Percentiles rank a stretch among this genome's conserved stretches.
Evolutionary conservation across 2,888 invertebrate genomes (phyloP).

Genomic region (Chalcis sispes): DNA sequence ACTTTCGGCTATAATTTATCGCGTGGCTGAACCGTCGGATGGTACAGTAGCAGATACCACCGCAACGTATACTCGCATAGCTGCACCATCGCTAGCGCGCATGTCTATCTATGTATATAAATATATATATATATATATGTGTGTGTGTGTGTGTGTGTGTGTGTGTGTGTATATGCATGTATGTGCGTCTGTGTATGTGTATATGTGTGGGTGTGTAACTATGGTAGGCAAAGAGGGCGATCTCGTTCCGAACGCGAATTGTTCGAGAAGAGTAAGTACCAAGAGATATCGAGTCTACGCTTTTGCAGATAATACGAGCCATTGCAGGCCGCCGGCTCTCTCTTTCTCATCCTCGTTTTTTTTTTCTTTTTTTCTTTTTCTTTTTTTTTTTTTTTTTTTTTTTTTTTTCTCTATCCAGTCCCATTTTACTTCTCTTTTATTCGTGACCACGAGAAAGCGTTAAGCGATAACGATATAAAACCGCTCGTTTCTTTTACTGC

Average conservation of each 20-base stretch:
- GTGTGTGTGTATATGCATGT: background rate
- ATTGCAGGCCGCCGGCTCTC: conserved; percentile 47
- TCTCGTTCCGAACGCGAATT: conserved; percentile 50
- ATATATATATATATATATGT: background rate
- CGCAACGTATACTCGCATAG: no score
- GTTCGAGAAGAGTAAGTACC: conserved; percentile 55
- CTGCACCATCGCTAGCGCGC: background rate
- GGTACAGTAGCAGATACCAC: background rate
- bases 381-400: conserved; percentile 31
- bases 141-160: background rate
- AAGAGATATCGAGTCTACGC: conserved; percentile 51
- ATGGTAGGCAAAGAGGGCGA: conserved; percentile 16
- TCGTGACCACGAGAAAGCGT: conserved; percentile 37
- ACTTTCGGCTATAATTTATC: conserved; percentile 48
- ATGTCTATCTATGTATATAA: background rate
- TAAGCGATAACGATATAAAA: conserved; percentile 51
- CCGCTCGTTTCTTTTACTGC: conserved; percentile 39
- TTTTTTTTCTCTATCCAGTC: conserved; percentile 42
- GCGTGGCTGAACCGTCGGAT: conserved; percentile 30
- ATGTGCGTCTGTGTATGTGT: background rate
- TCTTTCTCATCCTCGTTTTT: conserved; percentile 45
- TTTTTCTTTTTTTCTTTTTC: conserved; percentile 19
- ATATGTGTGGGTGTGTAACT: background rate
- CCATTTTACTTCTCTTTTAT: conserved; percentile 49
- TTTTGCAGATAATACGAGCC: conserved; percentile 50